Conservation (phyloP, 2,797 vertebrate species). For the Tarsius wallacei region DNA sequence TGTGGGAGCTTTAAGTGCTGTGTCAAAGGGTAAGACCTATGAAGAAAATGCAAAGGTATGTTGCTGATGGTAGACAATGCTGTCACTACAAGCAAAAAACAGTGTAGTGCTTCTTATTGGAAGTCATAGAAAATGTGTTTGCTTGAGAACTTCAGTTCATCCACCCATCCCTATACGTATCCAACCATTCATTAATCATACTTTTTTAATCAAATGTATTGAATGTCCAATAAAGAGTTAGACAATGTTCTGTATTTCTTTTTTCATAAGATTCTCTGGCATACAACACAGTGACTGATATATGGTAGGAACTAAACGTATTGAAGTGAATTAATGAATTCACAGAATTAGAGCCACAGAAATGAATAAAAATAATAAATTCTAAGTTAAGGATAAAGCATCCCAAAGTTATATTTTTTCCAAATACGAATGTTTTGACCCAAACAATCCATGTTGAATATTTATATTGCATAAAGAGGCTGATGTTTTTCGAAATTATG, state of each 20-base stretch:
- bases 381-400: background rate
- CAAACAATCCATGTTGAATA: slow-evolving; percentile 49
- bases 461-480: slow-evolving; percentile 45
- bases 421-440: background rate
- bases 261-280: background rate
- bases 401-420: background rate
- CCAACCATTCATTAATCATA: background rate
- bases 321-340: background rate
- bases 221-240: background rate
- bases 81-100: background rate
- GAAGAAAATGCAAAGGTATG: background rate
- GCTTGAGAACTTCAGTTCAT: background rate
- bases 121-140: background rate
- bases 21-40: background rate
- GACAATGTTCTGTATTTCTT: background rate
- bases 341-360: background rate
- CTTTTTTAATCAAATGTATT: background rate
- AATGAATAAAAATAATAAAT: background rate
- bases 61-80: accelerated
- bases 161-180: background rate
- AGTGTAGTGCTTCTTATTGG: accelerated
- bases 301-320: background rate
- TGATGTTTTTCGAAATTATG: slow-evolving; percentile 48
- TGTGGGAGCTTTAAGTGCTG: background rate
- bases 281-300: background rate